Evolutionary conservation across 64 coral and sea anemone species (phyloP), one percentile per base, ranked within the genome.

Genomic region (Montipora capricornis): DNA sequence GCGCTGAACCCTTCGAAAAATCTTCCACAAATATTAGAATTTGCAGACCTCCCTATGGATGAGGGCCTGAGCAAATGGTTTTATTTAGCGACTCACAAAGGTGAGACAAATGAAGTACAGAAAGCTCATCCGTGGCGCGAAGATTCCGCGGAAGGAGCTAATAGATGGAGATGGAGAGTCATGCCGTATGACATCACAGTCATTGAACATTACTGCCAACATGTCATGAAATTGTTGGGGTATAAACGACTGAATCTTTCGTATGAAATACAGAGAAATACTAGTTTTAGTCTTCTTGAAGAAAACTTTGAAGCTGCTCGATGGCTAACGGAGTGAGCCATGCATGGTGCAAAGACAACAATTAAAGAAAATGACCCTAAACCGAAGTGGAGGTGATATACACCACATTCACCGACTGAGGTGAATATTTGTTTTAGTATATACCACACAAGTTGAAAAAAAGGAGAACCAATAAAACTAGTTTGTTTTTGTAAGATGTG

Each of bases 61-160:
- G 58, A 82, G 0, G 14, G 12, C 13, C 6, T 82, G 26, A 82
- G 80, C 55, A 67, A 82, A 13, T 82, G 80, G 80, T 57, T 82
- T 66, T 46, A 82, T 82, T 82, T 82, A 67, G 80, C 80, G 52
- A 45, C 80, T 55, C 55, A 82, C 26, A 64, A 58, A 62, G 20
- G 9, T 0, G 5, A 82, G 14, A 47, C 55, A 7, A 55, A 62
- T 10, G 59, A 19, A 20, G 80, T 46, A 62, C 80, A 64, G 2
- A 8, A 66, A 3, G 80, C 80, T 6, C 26, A 52, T 9, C 26
- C 26, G 3, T 82, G 80, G 80, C 57, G 80, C 4, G 24, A 64
- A 66, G 80, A 82, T 46, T 82, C 80, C 6, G 9, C 58, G 0
- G 80, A 82, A 46, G 29, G 80, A 8, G 80, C 58, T 2, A 17